Conservation (phyloP, 2,888 invertebrate species). For the Cistogaster globosa region DNA sequence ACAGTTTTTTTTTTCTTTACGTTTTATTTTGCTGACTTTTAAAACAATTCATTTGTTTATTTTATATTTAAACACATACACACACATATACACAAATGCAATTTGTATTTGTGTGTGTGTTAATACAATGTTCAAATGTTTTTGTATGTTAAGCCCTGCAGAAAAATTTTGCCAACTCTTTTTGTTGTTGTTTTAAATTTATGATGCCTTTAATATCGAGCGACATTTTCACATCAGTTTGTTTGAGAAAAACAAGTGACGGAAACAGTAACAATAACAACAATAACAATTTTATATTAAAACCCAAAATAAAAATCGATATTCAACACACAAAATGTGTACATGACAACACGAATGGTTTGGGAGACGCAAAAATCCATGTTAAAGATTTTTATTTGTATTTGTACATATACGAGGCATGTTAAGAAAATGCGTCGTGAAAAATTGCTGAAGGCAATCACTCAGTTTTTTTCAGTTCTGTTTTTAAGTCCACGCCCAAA, state of each 20-base stretch:
- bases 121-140: not conserved
- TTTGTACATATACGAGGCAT: no score
- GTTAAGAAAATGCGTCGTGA: no score
- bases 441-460: no score
- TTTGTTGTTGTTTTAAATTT: slow-evolving; percentile 23
- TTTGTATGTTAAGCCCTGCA: slow-evolving; percentile 54
- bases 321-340: slow-evolving; percentile 62
- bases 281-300: no score
- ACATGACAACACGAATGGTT: slow-evolving; percentile 45
- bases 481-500: no score
- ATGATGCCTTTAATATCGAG: slow-evolving; percentile 51
- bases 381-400: no score
- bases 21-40: slow-evolving; percentile 24
- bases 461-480: no score
- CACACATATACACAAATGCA: not conserved
- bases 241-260: slow-evolving; percentile 31
- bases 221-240: slow-evolving; percentile 62
- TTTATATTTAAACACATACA: slow-evolving; percentile 11
- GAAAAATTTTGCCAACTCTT: slow-evolving; percentile 55
- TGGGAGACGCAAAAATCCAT: no score
- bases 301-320: slow-evolving; percentile 65
- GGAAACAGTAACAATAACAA: no score
- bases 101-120: no score
- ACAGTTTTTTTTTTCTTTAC: slow-evolving; percentile 56
- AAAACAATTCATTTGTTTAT: slow-evolving; percentile 29